A percentile compares a stretch with the other conserved stretches of the same genome.
Conservation (phyloP, 2,113 vertebrate genomes). For the Dicentrarchus labrax region DNA sequence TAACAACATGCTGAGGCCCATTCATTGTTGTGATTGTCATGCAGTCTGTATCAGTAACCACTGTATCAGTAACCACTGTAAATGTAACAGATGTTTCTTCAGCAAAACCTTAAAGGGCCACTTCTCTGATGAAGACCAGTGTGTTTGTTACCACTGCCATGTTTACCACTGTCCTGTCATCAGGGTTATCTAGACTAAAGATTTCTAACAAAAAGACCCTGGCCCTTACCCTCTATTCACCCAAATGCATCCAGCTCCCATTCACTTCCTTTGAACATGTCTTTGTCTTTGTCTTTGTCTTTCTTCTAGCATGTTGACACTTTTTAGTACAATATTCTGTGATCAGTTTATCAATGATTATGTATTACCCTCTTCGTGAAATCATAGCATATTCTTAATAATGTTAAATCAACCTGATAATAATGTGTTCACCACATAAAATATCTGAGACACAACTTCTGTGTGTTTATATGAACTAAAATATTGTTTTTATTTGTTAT, state of each 20-base stretch:
- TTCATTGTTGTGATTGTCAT: conserved; percentile 8
- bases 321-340: not conserved
- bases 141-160: not conserved
- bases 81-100: too few relatives aligned
- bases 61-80: not conserved
- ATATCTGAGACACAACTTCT: not conserved
- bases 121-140: too few relatives aligned
- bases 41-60: too few relatives aligned
- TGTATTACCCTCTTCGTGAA: not conserved
- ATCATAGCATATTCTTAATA: not conserved
- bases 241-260: not conserved
- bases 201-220: too few relatives aligned
- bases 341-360: not conserved
- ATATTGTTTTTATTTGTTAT: not conserved
- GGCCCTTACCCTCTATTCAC: not conserved
- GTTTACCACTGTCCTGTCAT: not conserved
- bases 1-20: conserved; percentile 33
- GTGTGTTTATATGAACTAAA: not conserved
- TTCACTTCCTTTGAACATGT: not conserved
- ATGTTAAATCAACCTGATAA: too few relatives aligned
- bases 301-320: not conserved
- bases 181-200: not conserved
- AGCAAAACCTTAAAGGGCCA: too few relatives aligned
- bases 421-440: too few relatives aligned
- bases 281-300: too few relatives aligned